Evolutionary conservation across 2,888 invertebrate genomes (phyloP), one percentile per base, ranked within the genome.

Genomic region (Arge pagana): DNA sequence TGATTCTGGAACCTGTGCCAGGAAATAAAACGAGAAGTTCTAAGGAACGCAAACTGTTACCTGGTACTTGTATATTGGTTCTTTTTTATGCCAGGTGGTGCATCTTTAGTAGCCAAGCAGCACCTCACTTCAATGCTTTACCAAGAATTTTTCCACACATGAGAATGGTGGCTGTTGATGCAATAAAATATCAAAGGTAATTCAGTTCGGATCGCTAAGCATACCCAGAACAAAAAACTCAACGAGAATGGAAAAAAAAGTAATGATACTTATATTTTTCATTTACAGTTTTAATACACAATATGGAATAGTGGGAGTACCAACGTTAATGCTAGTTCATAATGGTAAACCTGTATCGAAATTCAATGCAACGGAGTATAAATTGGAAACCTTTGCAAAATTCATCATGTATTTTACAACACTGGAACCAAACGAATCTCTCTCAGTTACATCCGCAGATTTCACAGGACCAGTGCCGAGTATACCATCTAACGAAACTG

Each of bases 51-150:
- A 84, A 84, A 62, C 83, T 84, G 16, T 77, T 80, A 33, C 79
- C 82, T 23, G 86, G 83, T 2, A 80, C 81, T 53, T 93, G 93
- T 76, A 83, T 90, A 1, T 76, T 93, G 15, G 87, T 96, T 3
- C 79, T 96, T 62, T 96, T 97, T 77, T 96, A 90, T 75, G 90
- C 96, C 0, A 86, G 87, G 57, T 89, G 89, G 70, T 97, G 97
- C 68, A 88, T 91, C 2, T 96, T 95, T 67, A 94, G 95, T 66
- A 90, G 92, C 13, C 84, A 88, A 70, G 90, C 93, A 5, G 96
- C 95, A 1, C 93, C 93, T 4, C 86, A 93, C 71, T 93, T 88
- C 67, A 97, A 97, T 80, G 91, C 95, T 0, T 74, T 97, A 19
- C 90, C 95, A 1, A 81, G 92, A 66, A 86, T 89, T 3, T 97